Evolutionary conservation across 2,888 invertebrate genomes (phyloP), one percentile per base, ranked within the genome.

Genomic region (Noctua janthina): DNA sequence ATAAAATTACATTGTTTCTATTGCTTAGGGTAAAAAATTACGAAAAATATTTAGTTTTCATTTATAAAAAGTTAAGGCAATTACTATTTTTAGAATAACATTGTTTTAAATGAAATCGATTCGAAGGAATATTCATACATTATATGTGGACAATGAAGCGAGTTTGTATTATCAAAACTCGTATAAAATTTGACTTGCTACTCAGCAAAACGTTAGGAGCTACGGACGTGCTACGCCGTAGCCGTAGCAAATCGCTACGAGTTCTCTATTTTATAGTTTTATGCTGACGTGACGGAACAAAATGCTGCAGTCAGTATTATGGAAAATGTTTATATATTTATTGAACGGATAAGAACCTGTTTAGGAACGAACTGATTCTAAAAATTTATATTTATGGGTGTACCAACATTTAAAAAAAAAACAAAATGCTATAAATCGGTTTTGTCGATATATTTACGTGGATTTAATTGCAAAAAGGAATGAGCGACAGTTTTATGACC

Each of bases 1-100:
- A 88, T 86, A 92, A 91, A 91, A 89, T 92, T 92, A 89, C 88
- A 88, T 91, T 90, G 90, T 90, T 90, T 86, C 89, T 92, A 91
- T 92, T 90, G 92, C 91, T 91, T 92, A 93, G 91, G 90, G 80
- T 92, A 89, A 86, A 84, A 71, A 62, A 17, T 11, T 77, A 84
- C 78, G 80, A 78, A 80, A 77, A 78, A 74, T 72, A 69, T 81
- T 74, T 74, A 75, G 64, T 66, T 87, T 77, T 83, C 66, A 77
- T 81, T 89, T 81, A 75, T 79, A 75, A 75, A 29, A 74, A 72
- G 17, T 68, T 72, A 80, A 83, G 64, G 78, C 83, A 82, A 86
- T 84, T 86, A 84, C 83, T 90, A 89, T 89, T 87, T 90, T 87
- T 88, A 87, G 88, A 85, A 78, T 83, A 67, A 78, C 83, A 70